Conservation (phyloP, 2,113 vertebrate species). For the Cheirogaleus medius region DNA sequence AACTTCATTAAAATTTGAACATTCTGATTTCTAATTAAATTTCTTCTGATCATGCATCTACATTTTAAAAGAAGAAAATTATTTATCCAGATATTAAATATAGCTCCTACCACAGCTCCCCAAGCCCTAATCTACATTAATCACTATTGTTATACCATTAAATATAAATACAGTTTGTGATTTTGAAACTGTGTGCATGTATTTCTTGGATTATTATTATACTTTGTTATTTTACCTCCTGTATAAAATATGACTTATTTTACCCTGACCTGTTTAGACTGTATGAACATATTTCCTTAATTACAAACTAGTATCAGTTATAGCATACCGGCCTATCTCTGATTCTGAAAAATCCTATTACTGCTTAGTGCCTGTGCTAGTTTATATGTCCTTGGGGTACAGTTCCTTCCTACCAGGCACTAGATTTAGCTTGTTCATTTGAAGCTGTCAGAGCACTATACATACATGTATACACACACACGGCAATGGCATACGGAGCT, state of each 20-base stretch:
- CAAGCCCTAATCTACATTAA: background rate
- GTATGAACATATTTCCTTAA: background rate
- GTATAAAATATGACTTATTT: background rate
- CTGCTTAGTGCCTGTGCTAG: background rate
- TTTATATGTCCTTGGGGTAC: background rate
- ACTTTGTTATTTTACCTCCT: background rate
- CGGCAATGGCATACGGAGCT: background rate
- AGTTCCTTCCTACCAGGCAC: background rate
- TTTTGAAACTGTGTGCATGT: background rate
- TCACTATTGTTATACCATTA: background rate
- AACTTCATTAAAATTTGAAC: background rate
- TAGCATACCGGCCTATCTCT: background rate
- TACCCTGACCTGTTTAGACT: background rate
- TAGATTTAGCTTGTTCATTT: background rate
- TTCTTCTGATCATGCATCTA: slow-evolving; percentile 30
- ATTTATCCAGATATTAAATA: background rate
- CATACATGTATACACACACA: background rate
- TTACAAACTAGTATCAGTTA: background rate
- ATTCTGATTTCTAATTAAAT: slow-evolving; percentile 15
- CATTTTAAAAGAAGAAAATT: background rate
- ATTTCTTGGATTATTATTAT: background rate
- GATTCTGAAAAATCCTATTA: background rate
- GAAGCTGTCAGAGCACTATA: background rate
- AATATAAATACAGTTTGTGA: background rate
- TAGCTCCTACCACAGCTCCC: background rate